Evolutionary conservation across 2,888 invertebrate species (phyloP).

Genomic region (Calameuta filiformis): DNA sequence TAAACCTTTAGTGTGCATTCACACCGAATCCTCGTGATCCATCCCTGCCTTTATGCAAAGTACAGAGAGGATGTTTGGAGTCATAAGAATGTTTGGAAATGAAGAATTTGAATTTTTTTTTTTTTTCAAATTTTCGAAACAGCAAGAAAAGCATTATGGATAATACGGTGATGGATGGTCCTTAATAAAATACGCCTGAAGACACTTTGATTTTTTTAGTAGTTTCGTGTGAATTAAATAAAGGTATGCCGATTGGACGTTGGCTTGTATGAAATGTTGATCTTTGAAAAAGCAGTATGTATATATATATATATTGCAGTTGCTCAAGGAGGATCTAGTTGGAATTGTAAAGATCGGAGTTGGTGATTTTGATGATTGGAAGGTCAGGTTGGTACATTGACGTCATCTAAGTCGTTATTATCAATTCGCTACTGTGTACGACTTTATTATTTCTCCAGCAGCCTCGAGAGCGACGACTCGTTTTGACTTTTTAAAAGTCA

Average conservation of each 20-base stretch:
- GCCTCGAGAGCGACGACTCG: not conserved
- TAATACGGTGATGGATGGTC: not conserved
- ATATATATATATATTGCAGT: too few relatives aligned
- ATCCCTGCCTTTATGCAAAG: not conserved
- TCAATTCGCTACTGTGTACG: not conserved
- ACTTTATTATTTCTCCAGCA: not conserved
- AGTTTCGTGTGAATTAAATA: not conserved
- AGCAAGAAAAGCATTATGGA: not conserved
- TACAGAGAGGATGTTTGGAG: not conserved
- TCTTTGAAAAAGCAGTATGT: too few relatives aligned
- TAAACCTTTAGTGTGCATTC: conserved; percentile 39
- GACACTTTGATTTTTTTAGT: not conserved
- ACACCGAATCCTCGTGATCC: conserved; percentile 13
- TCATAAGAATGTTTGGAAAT: not conserved
- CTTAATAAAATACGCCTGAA: not conserved
- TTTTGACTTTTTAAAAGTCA: not conserved
- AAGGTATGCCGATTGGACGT: not conserved
- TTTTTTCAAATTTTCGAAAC: not conserved
- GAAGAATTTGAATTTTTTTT: not conserved
- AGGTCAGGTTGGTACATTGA: not conserved
- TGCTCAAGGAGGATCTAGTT: not conserved
- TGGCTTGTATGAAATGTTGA: too few relatives aligned
- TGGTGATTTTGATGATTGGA: not conserved
- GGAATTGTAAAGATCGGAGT: not conserved
- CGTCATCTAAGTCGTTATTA: not conserved